These are phyloP conservation scores for Nothura maculosa DNA, from an alignment of 2,797 vertebrate species.

Conservation along the genomic window DNA sequence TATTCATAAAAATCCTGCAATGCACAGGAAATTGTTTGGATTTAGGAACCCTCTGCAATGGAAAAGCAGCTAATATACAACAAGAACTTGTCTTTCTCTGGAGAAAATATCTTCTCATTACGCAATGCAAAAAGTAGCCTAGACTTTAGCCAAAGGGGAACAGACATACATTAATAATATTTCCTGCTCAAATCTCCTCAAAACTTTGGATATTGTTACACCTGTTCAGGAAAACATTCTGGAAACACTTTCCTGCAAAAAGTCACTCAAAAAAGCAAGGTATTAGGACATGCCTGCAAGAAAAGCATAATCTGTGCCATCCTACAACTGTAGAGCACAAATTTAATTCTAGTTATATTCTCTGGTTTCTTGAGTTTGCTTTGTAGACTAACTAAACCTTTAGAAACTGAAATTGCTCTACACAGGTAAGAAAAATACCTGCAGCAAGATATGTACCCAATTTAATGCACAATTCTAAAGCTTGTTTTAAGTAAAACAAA, in stretches of 20 bases:
- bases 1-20: not conserved
- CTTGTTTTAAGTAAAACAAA: not conserved
- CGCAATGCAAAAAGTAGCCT: not conserved
- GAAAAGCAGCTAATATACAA: not conserved
- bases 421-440: not conserved
- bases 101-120: not conserved
- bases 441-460: not conserved
- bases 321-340: not conserved
- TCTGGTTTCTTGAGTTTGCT: not conserved
- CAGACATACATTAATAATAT: not conserved
- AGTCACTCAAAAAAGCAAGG: not conserved
- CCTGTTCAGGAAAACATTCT: not conserved
- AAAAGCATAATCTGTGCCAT: not conserved
- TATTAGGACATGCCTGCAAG: not conserved
- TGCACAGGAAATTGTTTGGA: not conserved
- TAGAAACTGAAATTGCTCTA: not conserved
- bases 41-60: not conserved
- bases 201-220: not conserved
- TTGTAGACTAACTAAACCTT: too few species aligned
- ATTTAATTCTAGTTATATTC: not conserved
- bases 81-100: not conserved
- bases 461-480: not conserved
- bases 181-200: not conserved
- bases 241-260: not conserved
- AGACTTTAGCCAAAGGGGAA: not conserved